Evolutionary conservation across 2,797 vertebrate genomes (phyloP), one percentile per base, ranked within the genome.

Genomic region (Periparus ater): DNA sequence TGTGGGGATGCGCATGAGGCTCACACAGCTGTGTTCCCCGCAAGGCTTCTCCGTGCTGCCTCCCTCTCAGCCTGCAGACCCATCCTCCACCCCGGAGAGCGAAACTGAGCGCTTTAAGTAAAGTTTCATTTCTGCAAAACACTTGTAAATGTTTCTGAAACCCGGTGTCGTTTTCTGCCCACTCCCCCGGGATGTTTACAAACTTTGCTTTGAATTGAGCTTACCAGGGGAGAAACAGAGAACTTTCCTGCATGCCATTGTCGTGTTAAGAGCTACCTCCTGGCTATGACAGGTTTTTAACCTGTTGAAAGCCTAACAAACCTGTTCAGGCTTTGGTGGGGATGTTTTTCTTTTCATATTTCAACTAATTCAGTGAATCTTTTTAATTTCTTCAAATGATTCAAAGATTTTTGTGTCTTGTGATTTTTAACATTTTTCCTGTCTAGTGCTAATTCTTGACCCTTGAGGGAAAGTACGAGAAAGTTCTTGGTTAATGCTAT

Each of bases 91-190:
- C 17, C 4, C 42, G 3, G 20, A 55, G 38, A 88, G 57, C 12
- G 9, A 79, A 93, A 83, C 72, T 13, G 10, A 61, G 25, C 72
- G 54, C 27, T 2, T 32, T 17, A 29, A 50, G 50, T 47, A 40
- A 75, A 73, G 63, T 88, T 94, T 74, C 34, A 58, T 88, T 89
- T 95, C 79, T 96, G 54, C 72, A 91, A 88, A 93, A 84, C 79
- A 51, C 47, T 88, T 65, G 62, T 57, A 34, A 93, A 92, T 38
- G 68, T 83, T 90, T 92, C 82, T 75, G 70, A 93, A 94, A 83
- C 63, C 18, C 66, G 5, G 17, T 65, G 50, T 34, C 32, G 40
- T 77, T 54, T 92, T 71, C 82, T 68, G 47, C 11, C 36, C 17
- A 12, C 9, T 91, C 34, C 47, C n/a, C 38, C 4, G 16, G 47